A percentile compares a stretch with the other conserved stretches of the same genome.
Conservation (phyloP, 2,888 invertebrate species). For the Syritta pipiens region DNA sequence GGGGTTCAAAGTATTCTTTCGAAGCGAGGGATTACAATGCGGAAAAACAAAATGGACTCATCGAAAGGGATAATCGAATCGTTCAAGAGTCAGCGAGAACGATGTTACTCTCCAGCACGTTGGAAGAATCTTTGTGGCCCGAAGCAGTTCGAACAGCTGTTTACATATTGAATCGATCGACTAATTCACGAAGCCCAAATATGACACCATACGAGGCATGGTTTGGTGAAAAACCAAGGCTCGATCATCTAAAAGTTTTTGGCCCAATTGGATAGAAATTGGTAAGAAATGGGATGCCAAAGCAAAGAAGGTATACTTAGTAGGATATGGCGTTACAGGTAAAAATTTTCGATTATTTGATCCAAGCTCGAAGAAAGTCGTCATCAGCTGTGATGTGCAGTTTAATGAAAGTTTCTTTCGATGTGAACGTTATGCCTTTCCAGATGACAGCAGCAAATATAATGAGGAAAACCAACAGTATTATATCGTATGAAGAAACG, state of each 20-base stretch:
- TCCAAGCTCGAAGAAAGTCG: background rate
- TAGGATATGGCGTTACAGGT: slow-evolving; percentile 13
- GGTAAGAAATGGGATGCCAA: background rate
- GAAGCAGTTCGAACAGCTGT: slow-evolving; percentile 71
- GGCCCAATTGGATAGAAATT: background rate
- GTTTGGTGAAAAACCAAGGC: slow-evolving; percentile 7
- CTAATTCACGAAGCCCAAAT: background rate
- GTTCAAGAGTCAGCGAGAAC: no score
- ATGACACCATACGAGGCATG: slow-evolving; percentile 12
- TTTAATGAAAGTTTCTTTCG: slow-evolving; percentile 8
- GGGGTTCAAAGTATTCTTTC: slow-evolving; percentile 1
- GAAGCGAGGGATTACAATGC: slow-evolving; percentile 56
- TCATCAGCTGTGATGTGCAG: background rate
- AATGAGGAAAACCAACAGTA: background rate
- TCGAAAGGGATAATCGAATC: slow-evolving; percentile 70
- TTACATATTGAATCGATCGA: slow-evolving; percentile 68
- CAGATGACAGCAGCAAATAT: background rate
- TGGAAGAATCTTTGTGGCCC: slow-evolving; percentile 70
- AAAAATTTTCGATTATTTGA: background rate
- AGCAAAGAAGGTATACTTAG: background rate
- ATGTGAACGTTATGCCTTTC: slow-evolving; percentile 11
- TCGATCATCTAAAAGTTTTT: slow-evolving; percentile 9
- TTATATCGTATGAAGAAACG: background rate
- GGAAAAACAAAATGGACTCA: slow-evolving; percentile 71
- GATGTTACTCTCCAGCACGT: no score